Percentiles rank a stretch among this genome's conserved stretches.
phyloP scores from a whole-genome alignment of 92 coral and sea anemone genomes.

The Plumapathes pennacea region DNA sequence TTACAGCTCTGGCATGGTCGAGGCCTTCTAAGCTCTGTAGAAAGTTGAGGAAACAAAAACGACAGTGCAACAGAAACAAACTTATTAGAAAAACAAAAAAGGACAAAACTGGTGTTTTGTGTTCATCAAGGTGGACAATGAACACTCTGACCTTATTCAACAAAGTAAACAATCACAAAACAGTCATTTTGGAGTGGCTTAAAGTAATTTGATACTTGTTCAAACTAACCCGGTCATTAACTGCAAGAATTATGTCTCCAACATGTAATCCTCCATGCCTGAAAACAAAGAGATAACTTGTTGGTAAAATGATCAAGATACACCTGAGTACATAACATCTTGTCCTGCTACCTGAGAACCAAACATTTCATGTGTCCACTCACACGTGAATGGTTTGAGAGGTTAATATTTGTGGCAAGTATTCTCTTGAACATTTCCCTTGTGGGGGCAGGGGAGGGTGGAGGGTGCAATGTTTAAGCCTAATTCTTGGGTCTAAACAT shows the following conservation, averaged over 20 bases:
- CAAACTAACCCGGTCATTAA: slow-evolving; percentile 85
- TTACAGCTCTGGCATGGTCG: slow-evolving; percentile 70
- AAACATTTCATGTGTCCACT: no score
- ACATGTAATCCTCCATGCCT: slow-evolving; percentile 72
- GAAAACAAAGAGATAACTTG: slow-evolving; percentile 1
- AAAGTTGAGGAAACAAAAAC: neutral
- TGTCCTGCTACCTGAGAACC: neutral
- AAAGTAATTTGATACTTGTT: no score
- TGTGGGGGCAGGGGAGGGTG: no score
- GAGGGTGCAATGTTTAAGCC: no score
- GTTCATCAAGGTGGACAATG: neutral
- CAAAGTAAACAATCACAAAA: no score
- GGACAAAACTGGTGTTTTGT: neutral
- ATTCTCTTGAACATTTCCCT: no score
- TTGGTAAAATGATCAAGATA: neutral
- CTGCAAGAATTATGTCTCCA: slow-evolving; percentile 91
- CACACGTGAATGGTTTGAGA: no score
- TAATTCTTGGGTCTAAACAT: neutral
- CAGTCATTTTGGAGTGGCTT: no score
- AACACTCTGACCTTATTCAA: neutral
- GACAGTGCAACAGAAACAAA: neutral
- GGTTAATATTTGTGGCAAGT: no score
- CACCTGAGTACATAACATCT: no score
- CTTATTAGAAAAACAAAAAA: neutral
- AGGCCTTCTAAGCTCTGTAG: slow-evolving; percentile 77